phyloP scores from a whole-genome alignment of 2,797 vertebrate genomes.

The Danio albolineatus region DNA sequence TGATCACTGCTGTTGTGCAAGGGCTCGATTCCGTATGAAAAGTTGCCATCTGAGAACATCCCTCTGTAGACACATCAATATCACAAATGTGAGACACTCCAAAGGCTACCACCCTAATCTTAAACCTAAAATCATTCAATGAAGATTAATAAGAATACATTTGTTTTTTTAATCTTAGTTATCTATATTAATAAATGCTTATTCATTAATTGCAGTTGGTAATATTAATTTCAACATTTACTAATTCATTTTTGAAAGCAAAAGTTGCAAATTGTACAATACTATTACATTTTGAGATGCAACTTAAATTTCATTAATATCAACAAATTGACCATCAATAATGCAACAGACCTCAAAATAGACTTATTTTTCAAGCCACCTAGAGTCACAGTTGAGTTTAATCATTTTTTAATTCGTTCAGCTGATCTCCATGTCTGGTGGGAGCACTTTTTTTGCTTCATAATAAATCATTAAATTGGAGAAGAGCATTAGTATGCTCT shows the following conservation, averaged over 20 bases:
- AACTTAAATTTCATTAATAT: too few relatives aligned
- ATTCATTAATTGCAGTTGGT: not conserved
- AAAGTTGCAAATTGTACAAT: not conserved
- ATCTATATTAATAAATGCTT: not conserved
- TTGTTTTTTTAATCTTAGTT: not conserved
- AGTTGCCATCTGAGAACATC: constrained; percentile 90
- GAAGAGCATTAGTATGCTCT: too few relatives aligned
- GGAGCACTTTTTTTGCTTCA: too few relatives aligned
- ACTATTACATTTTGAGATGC: too few relatives aligned
- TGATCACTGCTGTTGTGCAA: constrained; percentile 59
- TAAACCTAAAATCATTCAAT: not conserved
- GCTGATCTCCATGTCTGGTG: too few relatives aligned
- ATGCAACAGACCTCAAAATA: too few relatives aligned
- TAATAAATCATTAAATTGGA: too few relatives aligned
- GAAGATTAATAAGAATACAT: not conserved
- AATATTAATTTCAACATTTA: not conserved
- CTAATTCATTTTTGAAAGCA: not conserved
- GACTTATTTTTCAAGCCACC: too few relatives aligned
- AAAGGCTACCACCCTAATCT: not conserved
- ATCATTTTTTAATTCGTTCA: too few relatives aligned
- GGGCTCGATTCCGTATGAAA: constrained; percentile 88
- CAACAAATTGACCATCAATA: too few relatives aligned
- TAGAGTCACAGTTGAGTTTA: too few relatives aligned
- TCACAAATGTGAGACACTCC: constrained; percentile 35
- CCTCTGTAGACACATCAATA: constrained; percentile 76